These are phyloP conservation scores for Cladorhizidae sp. DNA, from an alignment of 37 sponge, comb jelly and placozoan species.

Conservation along the genomic window DNA sequence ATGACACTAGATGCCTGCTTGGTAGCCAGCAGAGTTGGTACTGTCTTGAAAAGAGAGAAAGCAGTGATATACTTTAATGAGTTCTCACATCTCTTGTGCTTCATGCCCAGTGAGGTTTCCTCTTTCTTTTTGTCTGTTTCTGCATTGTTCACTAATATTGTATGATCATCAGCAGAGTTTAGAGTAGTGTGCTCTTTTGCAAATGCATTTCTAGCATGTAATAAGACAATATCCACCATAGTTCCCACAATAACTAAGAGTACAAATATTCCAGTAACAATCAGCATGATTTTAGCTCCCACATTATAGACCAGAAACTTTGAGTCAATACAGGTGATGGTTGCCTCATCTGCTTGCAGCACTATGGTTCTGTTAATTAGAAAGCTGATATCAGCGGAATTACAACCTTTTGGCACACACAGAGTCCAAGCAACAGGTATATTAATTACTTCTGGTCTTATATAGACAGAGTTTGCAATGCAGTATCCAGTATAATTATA, in stretches of 20 bases:
- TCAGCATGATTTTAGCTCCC: constrained; percentile 62
- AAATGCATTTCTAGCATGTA: not conserved
- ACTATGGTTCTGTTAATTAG: not conserved
- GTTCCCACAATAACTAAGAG: constrained; percentile 20
- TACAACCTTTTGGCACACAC: constrained; percentile 43
- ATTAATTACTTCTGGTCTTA: not conserved
- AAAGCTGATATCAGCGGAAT: not conserved
- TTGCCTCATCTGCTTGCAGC: not conserved
- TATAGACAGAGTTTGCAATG: not conserved
- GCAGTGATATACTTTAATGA: constrained; percentile 26
- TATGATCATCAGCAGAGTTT: not conserved
- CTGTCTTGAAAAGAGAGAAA: constrained; percentile 75
- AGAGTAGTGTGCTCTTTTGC: not conserved
- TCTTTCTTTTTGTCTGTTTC: not conserved
- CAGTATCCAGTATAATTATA: constrained; percentile 44
- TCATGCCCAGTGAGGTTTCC: not conserved
- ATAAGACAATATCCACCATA: constrained; percentile 2
- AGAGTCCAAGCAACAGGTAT: not conserved
- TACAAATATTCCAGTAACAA: constrained; percentile 42
- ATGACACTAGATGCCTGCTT: constrained; percentile 63
- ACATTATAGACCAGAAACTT: constrained; percentile 16
- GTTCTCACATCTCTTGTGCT: not conserved
- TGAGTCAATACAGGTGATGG: not conserved
- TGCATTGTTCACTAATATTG: not conserved
- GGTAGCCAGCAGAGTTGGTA: constrained; percentile 62